phyloP scores from a whole-genome alignment of 2,797 vertebrate species.

The Harpagifer antarcticus region DNA sequence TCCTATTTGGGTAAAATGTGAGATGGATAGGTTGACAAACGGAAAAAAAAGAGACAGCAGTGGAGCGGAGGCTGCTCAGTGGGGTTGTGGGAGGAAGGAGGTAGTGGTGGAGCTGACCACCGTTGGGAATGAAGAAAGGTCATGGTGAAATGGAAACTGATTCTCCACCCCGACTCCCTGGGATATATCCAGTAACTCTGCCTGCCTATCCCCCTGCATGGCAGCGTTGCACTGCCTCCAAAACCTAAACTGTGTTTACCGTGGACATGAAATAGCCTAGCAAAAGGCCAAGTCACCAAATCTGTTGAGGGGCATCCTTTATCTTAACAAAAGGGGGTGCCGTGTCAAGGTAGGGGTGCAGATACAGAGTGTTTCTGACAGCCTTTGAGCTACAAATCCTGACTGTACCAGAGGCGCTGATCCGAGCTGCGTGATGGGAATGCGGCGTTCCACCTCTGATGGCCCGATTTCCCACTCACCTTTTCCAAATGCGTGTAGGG shows the following conservation, averaged over 20 bases:
- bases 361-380: constrained; percentile 80
- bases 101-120: constrained; percentile 76
- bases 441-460: constrained; percentile 80
- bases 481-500: constrained; percentile 82
- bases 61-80: constrained; percentile 72
- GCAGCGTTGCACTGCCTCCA: constrained; percentile 82
- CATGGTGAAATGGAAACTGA: constrained; percentile 88
- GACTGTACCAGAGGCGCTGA: constrained; percentile 80
- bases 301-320: constrained; percentile 84
- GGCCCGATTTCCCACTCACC: constrained; percentile 88
- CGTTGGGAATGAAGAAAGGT: constrained; percentile 84
- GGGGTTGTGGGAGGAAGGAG: constrained; percentile 82
- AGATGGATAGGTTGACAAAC: constrained; percentile 82
- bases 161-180: constrained; percentile 86
- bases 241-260: constrained; percentile 86
- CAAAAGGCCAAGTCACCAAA: constrained; percentile 77
- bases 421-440: constrained; percentile 85
- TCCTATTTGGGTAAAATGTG: constrained; percentile 83
- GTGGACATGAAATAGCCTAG: constrained; percentile 62
- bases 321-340: constrained; percentile 85
- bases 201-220: constrained; percentile 78
- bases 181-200: constrained; percentile 92
- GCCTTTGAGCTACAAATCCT: constrained; percentile 81
- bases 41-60: constrained; percentile 64
- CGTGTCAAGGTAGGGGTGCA: constrained; percentile 73